phyloP scores from a whole-genome alignment of 2,888 invertebrate genomes.

The Clivina fossor region DNA sequence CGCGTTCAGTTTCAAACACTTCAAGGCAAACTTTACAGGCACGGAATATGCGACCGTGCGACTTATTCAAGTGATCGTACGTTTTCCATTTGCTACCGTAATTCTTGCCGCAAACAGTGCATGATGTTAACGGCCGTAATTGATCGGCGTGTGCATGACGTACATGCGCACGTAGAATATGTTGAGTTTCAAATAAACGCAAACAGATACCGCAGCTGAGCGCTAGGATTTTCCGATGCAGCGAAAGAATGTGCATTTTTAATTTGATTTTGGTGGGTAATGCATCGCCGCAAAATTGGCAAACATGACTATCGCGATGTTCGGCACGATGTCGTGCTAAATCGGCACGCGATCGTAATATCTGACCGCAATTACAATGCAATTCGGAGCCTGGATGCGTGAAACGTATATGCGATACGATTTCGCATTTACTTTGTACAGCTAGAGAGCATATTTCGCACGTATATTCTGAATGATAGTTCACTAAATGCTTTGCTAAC shows the following conservation, averaged over 20 bases:
- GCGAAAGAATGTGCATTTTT: constrained; percentile 60
- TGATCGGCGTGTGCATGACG: constrained; percentile 56
- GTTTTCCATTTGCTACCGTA: constrained; percentile 63
- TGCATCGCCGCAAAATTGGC: constrained; percentile 61
- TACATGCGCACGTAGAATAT: constrained; percentile 60
- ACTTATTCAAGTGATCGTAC: constrained; percentile 61
- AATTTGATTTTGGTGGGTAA: constrained; percentile 60
- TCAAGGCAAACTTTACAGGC: constrained; percentile 62
- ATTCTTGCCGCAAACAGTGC: constrained; percentile 62
- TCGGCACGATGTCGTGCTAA: constrained; percentile 57
- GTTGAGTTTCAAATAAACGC: constrained; percentile 58
- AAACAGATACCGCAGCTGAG: constrained; percentile 61
- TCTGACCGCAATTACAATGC: constrained; percentile 58
- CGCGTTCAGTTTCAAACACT: constrained; percentile 58
- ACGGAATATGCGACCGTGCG: constrained; percentile 60
- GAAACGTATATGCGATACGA: constrained; percentile 60
- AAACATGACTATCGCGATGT: constrained; percentile 58
- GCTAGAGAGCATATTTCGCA: constrained; percentile 59
- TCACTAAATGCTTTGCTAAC: constrained; percentile 57
- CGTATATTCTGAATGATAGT: constrained; percentile 58
- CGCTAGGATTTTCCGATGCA: constrained; percentile 59
- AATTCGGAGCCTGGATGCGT: constrained; percentile 59
- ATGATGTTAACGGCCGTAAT: constrained; percentile 56
- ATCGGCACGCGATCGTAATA: constrained; percentile 58
- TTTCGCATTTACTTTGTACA: constrained; percentile 59